Evolutionary conservation across 2,797 vertebrate species (phyloP), one percentile per base, ranked within the genome.

Genomic region (Prunella strophiata): DNA sequence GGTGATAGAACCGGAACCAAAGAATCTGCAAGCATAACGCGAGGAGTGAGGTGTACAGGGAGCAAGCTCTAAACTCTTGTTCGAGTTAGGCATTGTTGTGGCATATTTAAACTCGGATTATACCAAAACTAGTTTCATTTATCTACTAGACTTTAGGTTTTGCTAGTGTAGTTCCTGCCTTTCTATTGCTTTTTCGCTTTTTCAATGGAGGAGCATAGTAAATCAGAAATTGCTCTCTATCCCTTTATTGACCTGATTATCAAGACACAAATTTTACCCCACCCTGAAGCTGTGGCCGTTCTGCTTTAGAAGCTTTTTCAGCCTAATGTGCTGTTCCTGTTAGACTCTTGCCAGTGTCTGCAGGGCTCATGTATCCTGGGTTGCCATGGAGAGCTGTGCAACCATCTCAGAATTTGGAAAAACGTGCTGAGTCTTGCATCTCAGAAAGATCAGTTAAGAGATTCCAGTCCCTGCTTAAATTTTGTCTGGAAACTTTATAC

Each of bases 381-480:
- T 95, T 97, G 65, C 85, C 67, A 94, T 92, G 86, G 88, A 76
- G 76, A 94, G 52, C 78, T 54, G 22, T 3, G 7, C 45, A 63
- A 2, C 36, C 81, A 40, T 74, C 77, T 62, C 73, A 5, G 58
- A 30, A 45, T 43, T 34, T 14, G 52, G 21, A 34, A 87, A 23
- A 38, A 38, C 30, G 0, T 48, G 63, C 50, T 1, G 42, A 72
- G 40, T 38, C 85, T 67, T 72, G 70, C 13, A 14, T 74, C 73
- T 80, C 45, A 19, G 3, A 82, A 72, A 76, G 34, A 87, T 58
- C 34, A 30, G 42, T 51, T 59, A 47, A 62, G 25, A 52, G 19
- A 47, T 45, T 72, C 25, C 11, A 72, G 54, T 18, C 7, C 3
- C 26, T 85, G 27, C n/a, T 65, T 68, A n/a, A 75, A 32, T 65